Base-by-base conservation (phyloP, 2,113 vertebrate genomes). In the Triplophysa siluroides region DNA sequence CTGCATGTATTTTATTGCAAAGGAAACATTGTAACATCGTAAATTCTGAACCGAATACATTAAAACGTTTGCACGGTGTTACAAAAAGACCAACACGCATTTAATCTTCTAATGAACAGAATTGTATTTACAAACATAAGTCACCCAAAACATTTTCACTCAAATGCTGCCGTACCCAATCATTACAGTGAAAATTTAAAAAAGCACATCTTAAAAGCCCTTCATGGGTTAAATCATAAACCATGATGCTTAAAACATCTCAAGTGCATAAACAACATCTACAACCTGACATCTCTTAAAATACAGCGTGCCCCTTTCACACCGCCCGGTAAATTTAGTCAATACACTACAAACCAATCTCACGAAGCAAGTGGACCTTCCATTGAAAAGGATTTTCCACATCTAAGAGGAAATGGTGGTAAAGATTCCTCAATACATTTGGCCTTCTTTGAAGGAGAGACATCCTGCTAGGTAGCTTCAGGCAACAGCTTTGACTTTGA, bases 331-430 rank as follows among this genome's bases (percentile, higher is more conserved):
- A 76, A 50, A 76, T 50, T 52, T n/a, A 50, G 26, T 76, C 74
- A 54, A 16, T 29, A 19, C 23, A 19, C 41, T 19, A 63, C 24
- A 52, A 65, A 61, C 19, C 56, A 33, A 54, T 54, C 62, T n/a
- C n/a, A 76, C 74, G 4, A 54, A 65, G 58, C 72, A 75, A 75
- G 72, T 63, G 58, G 58, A 75, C 72, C 63, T 75, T 75, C 58
- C 72, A 75, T n/a, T 41, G 43, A 19, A 64, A 68, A 79, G 33
- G 64, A 23, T 43, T 74, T 69, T 56, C 23, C 52, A 63, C 54
- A 45, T 60, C 54, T 24, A 21, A 38, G n/a, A 54, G 33, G n/a
- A 67, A 29, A 12, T 19, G 4, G 58, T 10, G 2, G 19, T 63
- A 73, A 43, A 29, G 76, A 69, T 58, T 79, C 33, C 45, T 58